Evolutionary conservation across 2,888 invertebrate species (phyloP).

Genomic region (Morpho achilles): DNA sequence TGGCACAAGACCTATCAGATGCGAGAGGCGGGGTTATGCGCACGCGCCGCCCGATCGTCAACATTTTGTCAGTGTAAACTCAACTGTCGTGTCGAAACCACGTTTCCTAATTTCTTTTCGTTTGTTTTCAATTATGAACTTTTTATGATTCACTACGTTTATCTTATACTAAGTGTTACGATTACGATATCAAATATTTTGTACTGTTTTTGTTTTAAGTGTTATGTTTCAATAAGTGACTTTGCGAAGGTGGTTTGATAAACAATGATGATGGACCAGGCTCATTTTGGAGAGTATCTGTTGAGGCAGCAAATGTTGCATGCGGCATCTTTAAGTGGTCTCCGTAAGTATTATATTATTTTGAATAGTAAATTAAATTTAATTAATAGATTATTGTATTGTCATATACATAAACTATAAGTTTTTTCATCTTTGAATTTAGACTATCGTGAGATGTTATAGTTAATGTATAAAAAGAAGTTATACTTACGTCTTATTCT

Average conservation of each 20-base stretch:
- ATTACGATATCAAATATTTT: background rate
- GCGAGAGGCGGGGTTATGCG: slow-evolving; percentile 57
- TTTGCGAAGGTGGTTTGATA: slow-evolving; percentile 15
- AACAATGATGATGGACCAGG: slow-evolving; percentile 74
- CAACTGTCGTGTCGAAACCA: slow-evolving; percentile 60
- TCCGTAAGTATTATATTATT: slow-evolving; percentile 53
- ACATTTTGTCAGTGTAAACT: slow-evolving; percentile 59
- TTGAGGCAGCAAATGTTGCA: slow-evolving; percentile 74
- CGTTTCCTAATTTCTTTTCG: slow-evolving; percentile 39
- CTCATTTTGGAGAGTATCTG: slow-evolving; percentile 71
- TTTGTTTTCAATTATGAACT: slow-evolving; percentile 55
- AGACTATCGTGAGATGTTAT: too few species aligned
- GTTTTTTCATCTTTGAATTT: too few species aligned
- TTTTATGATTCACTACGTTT: slow-evolving; percentile 47
- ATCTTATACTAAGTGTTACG: slow-evolving; percentile 21
- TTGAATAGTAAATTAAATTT: background rate
- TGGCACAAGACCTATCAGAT: slow-evolving; percentile 47
- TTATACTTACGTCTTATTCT: too few species aligned
- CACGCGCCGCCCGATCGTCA: slow-evolving; percentile 63
- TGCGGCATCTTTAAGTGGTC: slow-evolving; percentile 65
- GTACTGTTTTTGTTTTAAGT: slow-evolving; percentile 17
- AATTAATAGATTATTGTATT: background rate
- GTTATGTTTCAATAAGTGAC: slow-evolving; percentile 12
- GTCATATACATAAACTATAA: too few species aligned
- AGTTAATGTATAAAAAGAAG: too few species aligned